Base-by-base conservation (phyloP, 2,888 invertebrate genomes). In the Macrosoma leucophasiata region DNA sequence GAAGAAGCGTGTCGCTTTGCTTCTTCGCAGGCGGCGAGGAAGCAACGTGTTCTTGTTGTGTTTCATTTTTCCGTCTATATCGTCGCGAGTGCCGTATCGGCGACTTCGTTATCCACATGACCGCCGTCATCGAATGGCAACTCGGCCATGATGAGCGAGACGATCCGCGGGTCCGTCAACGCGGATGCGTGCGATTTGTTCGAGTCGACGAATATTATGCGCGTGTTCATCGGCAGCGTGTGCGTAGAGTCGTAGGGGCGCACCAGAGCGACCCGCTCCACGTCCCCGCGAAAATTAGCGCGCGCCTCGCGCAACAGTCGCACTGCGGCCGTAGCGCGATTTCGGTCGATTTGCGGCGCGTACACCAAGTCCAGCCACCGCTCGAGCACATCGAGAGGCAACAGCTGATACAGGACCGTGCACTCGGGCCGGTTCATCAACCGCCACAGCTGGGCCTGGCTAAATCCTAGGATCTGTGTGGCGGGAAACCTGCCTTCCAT, bases 261-360 rank as follows among this genome's bases (percentile, higher is more conserved):
- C 8, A 23, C 23, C 12, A 23, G 12, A 6, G 12, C 23, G 23
- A 23, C 11, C 11, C 23, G 23, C 23, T 24, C 8, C 24, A 24
- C 24, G 24, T 24, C 13, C 8, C 12, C 13, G 12, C 24, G 24
- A 13, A 24, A 24, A 24, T 13, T 12, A 8, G 24, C 24, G 24
- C 24, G 13, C 12, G 12, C 24, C 24, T 24, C 13, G 24, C 24
- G 24, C 24, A 24, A 24, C 12, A 24, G 13, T n/a, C 3, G 13
- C 11, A 24, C 8, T 12, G 24, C 24, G 24, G 12, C 12, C 13
- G 24, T 12, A 7, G 6, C 24, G 8, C 24, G 24, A 7, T 13
- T 24, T 24, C 13, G 13, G 24, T 24, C 24, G 24, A 24, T 24
- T 13, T 24, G 24, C 13, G 13, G 13, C 24, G 24, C 24, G 24